Percentiles rank a stretch among this genome's conserved stretches.
These are phyloP conservation scores for Onychostoma macrolepis DNA, from an alignment of 2,113 vertebrate genomes.

Conservation along the genomic window DNA sequence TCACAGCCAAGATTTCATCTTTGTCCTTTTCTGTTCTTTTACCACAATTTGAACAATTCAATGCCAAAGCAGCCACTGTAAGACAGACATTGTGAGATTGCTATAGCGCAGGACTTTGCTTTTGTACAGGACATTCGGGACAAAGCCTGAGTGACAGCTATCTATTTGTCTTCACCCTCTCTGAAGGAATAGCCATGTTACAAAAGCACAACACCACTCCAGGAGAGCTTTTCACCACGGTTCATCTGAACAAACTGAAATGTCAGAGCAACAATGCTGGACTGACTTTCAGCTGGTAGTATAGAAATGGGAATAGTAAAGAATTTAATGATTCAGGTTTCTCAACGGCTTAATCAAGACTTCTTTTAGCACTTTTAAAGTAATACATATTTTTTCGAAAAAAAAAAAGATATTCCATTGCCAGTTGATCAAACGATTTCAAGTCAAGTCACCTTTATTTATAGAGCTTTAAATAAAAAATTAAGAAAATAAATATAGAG, in stretches of 20 bases:
- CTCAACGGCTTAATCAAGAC: neutral
- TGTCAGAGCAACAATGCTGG: conserved; percentile 23
- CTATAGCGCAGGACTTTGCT: conserved; percentile 19
- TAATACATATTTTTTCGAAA: neutral
- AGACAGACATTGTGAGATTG: conserved; percentile 45
- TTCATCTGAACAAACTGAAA: conserved; percentile 7
- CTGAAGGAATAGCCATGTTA: conserved; percentile 14
- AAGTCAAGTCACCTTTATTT: too few species aligned
- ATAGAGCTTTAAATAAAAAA: too few species aligned
- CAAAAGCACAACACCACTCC: conserved; percentile 37
- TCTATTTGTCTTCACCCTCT: conserved; percentile 30
- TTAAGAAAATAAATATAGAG: too few species aligned
- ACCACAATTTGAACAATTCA: conserved; percentile 45
- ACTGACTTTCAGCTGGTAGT: conserved; percentile 49
- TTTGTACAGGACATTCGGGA: conserved; percentile 19
- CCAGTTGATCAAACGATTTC: neutral
- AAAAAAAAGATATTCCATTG: neutral
- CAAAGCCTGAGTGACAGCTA: conserved; percentile 41
- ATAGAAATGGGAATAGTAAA: neutral
- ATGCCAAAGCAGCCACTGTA: conserved; percentile 34
- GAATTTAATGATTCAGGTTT: neutral
- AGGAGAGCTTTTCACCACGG: neutral
- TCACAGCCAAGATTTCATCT: conserved; percentile 43
- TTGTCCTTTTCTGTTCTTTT: conserved; percentile 39
- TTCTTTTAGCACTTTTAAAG: neutral